phyloP scores from a whole-genome alignment of 2,888 invertebrate species.

The Tuberolachnus salignus region DNA sequence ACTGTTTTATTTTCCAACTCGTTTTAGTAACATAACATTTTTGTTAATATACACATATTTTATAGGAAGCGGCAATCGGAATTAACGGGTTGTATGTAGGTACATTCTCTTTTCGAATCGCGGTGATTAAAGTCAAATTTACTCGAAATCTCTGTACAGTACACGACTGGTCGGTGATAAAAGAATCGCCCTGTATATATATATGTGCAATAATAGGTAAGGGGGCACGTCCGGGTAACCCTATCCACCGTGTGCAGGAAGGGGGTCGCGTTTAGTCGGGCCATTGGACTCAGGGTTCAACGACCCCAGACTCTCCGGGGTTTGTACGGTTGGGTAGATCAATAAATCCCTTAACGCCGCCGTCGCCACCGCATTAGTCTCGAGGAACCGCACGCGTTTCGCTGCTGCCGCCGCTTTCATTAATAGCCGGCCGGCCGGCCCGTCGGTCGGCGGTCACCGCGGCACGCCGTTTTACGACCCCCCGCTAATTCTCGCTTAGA shows the following conservation, averaged over 20 bases:
- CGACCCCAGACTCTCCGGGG: constrained; percentile 53
- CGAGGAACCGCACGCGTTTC: constrained; percentile 15
- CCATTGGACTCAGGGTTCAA: constrained; percentile 36
- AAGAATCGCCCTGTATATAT: background rate
- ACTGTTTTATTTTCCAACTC: no score
- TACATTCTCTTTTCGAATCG: no score
- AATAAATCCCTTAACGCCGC: constrained; percentile 41
- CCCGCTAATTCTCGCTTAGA: no score
- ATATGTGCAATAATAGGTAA: no score
- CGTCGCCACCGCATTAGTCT: background rate
- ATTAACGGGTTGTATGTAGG: no score
- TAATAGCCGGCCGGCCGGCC: constrained; percentile 37
- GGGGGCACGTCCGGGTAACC: background rate
- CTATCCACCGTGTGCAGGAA: background rate
- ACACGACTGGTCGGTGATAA: no score
- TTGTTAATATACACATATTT: no score
- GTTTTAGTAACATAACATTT: no score
- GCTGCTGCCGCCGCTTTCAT: constrained; percentile 11
- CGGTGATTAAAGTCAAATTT: no score
- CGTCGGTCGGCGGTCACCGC: constrained; percentile 29
- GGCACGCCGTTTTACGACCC: background rate
- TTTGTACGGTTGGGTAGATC: constrained; percentile 39
- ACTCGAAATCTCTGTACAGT: no score
- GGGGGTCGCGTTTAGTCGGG: background rate
- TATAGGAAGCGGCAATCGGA: no score